These are phyloP conservation scores for Acronicta psi DNA, from an alignment of 2,888 invertebrate genomes.

Conservation along the genomic window DNA sequence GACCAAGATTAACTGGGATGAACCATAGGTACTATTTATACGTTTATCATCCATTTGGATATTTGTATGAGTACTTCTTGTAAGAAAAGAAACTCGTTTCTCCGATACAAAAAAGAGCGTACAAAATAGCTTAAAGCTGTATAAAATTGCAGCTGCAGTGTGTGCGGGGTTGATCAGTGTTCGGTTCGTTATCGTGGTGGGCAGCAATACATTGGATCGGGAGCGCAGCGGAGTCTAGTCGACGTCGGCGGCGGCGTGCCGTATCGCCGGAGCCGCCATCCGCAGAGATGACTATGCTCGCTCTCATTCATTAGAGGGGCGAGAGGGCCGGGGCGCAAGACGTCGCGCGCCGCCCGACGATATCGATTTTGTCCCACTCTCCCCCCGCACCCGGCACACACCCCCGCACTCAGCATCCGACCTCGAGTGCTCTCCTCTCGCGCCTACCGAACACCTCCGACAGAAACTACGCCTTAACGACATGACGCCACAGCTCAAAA, in stretches of 20 bases:
- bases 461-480: conserved; percentile 87
- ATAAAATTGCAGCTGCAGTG: conserved; percentile 57
- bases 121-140: conserved; percentile 44
- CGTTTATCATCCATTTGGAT: conserved; percentile 4
- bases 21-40: conserved; percentile 3
- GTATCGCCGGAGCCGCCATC: conserved; percentile 81
- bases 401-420: conserved; percentile 87
- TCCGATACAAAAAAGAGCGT: conserved; percentile 46
- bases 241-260: conserved; percentile 70
- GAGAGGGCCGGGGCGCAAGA: conserved; percentile 81
- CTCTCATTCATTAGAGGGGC: conserved; percentile 88
- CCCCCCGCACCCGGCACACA: conserved; percentile 74
- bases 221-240: conserved; percentile 67
- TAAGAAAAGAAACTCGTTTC: conserved; percentile 35
- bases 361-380: conserved; percentile 88
- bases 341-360: conserved; percentile 88
- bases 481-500: conserved; percentile 85
- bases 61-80: conserved; percentile 13
- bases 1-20: not conserved
- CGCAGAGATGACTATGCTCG: conserved; percentile 87
- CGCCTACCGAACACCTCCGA: conserved; percentile 87
- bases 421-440: conserved; percentile 89
- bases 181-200: conserved; percentile 71
- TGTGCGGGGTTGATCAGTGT: conserved; percentile 66
- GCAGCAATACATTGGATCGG: conserved; percentile 68